A percentile compares a stretch with the other conserved stretches of the same genome.
Evolutionary conservation across 1,140 invertebrate genomes (phyloP).

Genomic region (Drosophila athabasca): DNA sequence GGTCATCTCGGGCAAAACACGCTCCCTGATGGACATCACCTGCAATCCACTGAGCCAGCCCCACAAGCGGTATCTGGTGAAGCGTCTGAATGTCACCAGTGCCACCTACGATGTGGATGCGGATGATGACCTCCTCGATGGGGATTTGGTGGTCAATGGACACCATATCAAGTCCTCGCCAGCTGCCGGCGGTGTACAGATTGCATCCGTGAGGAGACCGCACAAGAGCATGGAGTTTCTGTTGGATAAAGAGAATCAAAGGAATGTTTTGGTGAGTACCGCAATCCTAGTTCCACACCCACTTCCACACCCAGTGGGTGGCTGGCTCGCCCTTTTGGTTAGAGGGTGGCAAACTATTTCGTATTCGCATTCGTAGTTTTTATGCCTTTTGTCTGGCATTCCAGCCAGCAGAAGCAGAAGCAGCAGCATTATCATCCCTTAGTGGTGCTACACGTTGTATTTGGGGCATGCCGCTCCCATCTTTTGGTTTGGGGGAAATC

Average conservation of each 20-base stretch:
- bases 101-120: slow-evolving; percentile 41
- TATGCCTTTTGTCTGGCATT: slow-evolving; percentile 56
- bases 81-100: slow-evolving; percentile 65
- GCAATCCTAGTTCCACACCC: background rate
- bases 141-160: slow-evolving; percentile 31
- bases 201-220: slow-evolving; percentile 85
- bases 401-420: too few species aligned
- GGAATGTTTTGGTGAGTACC: slow-evolving; percentile 88
- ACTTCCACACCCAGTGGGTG: too few species aligned
- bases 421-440: too few species aligned
- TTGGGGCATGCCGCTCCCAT: too few species aligned
- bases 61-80: slow-evolving; percentile 65
- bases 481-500: too few species aligned
- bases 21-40: slow-evolving; percentile 91
- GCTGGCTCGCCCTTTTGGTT: too few species aligned
- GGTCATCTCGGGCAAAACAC: slow-evolving; percentile 87
- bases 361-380: slow-evolving; percentile 37
- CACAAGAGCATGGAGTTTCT: slow-evolving; percentile 97
- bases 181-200: slow-evolving; percentile 48
- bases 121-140: slow-evolving; percentile 22
- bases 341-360: too few species aligned
- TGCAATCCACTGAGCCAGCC: slow-evolving; percentile 82
- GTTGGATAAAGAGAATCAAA: slow-evolving; percentile 94
- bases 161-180: slow-evolving; percentile 40
- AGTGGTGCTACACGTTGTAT: too few species aligned